Base-by-base conservation (phyloP, 1,140 invertebrate genomes). In the Anthonomus grandis region DNA sequence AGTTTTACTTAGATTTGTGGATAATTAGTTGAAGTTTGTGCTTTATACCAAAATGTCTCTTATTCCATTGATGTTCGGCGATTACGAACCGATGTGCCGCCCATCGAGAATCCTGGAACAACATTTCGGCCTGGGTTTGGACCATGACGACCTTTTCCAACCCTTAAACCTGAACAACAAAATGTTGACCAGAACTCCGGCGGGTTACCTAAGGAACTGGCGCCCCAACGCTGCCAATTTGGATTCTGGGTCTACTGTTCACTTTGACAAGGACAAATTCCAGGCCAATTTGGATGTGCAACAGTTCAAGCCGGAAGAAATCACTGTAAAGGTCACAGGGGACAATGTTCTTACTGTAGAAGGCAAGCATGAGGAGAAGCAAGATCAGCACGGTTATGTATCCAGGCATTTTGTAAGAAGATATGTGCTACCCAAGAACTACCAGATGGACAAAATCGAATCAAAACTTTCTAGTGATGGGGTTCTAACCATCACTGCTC, bases 241-340 rank as follows among this genome's bases (percentile, higher is more conserved):
- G 8, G 78, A 78, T 57, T 69, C 69, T 39, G 70, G 75, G 41
- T 77, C 79, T 0, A 78, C 76, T 21, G 67, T 83, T 0, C 74
- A 76, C 48, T 66, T 74, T 5, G 77, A 81, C 56, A 78, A 80
- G 66, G 68, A 81, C 51, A 78, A 78, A 41, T 82, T 79, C 62
- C 70, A 78, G 57, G 75, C 81, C 0, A 76, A 75, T 17, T 62
- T 90, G 59, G 87, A 90, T 66, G 85, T 92, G 0, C 81, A 85
- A 45, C 85, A 90, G 60, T 93, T 91, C 72, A 79, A 82, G 56
- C 89, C 90, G 0, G 86, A 92, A 53, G 90, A 94, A 69, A 79
- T 93, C 19, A 83, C 77, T 31, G 85, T 92, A 1, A 91, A 87
- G 72, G 84, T 88, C 69, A 85, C 86, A 9, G 74, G 80, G 3